Percentiles rank a stretch among this genome's conserved stretches.
Evolutionary conservation across 2,888 invertebrate species (phyloP).

Genomic region (Caenorhabditis sulstoni): DNA sequence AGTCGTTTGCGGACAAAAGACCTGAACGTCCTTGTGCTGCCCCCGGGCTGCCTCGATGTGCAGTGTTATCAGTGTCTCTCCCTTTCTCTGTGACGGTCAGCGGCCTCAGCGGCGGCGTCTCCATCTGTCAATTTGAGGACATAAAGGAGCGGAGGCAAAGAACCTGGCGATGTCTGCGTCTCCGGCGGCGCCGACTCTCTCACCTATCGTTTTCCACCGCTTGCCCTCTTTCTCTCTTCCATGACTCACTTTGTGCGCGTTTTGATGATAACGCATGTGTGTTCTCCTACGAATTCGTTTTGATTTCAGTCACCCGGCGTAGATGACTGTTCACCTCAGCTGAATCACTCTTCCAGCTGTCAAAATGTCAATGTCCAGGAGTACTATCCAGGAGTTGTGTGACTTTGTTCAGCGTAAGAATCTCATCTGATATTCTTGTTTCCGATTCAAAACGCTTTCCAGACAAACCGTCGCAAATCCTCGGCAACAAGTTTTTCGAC

Average conservation of each 20-base stretch:
- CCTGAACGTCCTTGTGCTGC: constrained; percentile 33
- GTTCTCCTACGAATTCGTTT: constrained; percentile 3
- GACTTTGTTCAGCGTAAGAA: constrained; percentile 75
- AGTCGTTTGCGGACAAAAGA: constrained; percentile 20
- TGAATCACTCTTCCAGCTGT: constrained; percentile 16
- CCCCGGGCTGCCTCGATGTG: constrained; percentile 13
- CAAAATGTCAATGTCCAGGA: constrained; percentile 76
- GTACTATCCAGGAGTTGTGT: constrained; percentile 74
- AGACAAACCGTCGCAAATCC: constrained; percentile 75
- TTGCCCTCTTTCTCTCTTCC: constrained; percentile 19
- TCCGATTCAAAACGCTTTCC: background rate
- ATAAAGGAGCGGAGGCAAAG: constrained; percentile 19
- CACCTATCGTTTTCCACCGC: constrained; percentile 13
- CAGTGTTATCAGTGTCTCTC: constrained; percentile 35
- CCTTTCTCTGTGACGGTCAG: constrained; percentile 22
- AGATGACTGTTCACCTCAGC: constrained; percentile 26
- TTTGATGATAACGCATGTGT: constrained; percentile 17
- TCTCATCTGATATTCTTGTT: constrained; percentile 9
- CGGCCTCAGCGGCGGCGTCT: constrained; percentile 30
- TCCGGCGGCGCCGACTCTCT: constrained; percentile 5
- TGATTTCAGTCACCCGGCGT: constrained; percentile 12
- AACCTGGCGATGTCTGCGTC: constrained; percentile 23
- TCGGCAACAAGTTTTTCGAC: constrained; percentile 79
- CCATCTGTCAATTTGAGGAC: constrained; percentile 60
- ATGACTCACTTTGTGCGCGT: constrained; percentile 33